Conservation (phyloP, 2,113 vertebrate species). For the Heterocephalus glaber region DNA sequence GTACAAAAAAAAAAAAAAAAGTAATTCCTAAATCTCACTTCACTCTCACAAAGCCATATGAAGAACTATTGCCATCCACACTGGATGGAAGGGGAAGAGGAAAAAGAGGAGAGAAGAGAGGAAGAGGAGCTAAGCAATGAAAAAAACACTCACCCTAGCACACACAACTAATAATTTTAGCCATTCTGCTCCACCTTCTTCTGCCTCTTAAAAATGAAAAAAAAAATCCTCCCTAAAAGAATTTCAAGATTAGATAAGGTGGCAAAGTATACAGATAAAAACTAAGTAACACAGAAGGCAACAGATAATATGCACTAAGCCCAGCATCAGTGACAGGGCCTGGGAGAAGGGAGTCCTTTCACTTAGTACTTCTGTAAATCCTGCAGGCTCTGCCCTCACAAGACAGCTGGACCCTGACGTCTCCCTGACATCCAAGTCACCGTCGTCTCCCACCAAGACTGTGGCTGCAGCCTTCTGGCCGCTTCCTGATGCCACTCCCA, state of each 20-base stretch:
- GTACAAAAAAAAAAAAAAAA: too few species aligned
- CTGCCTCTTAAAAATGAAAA: neutral
- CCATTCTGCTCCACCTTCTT: neutral
- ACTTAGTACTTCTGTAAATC: neutral
- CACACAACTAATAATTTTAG: neutral
- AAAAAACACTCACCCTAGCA: neutral
- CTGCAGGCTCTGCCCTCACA: neutral
- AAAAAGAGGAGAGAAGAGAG: neutral
- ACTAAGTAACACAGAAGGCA: neutral
- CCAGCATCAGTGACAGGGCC: neutral
- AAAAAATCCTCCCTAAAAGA: neutral
- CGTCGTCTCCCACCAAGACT: neutral
- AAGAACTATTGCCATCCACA: neutral
- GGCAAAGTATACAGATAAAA: neutral
- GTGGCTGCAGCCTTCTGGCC: neutral
- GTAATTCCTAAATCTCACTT: neutral
- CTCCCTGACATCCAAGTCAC: neutral
- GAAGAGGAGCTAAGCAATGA: neutral
- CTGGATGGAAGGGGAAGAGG: neutral
- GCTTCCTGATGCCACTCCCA: neutral
- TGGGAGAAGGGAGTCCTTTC: neutral
- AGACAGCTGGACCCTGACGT: neutral
- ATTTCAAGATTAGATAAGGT: neutral
- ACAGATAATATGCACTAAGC: neutral
- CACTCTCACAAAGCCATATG: neutral